Evolutionary conservation across 1,140 invertebrate genomes (phyloP).

Genomic region (Chironomus tepperi): DNA sequence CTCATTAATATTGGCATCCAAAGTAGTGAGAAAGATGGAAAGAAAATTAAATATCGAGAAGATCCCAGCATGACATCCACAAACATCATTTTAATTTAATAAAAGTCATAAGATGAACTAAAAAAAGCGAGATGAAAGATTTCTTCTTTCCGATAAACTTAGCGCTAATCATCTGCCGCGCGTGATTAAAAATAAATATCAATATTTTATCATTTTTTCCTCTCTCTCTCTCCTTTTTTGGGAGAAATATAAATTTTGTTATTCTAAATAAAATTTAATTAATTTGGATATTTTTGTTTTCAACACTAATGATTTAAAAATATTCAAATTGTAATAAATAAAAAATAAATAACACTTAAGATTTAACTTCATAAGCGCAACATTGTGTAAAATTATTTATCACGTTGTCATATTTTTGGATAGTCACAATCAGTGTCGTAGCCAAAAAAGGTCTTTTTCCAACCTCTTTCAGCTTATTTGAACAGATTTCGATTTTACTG

Average conservation of each 20-base stretch:
- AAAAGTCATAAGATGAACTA: neutral
- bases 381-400: no score
- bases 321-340: no score
- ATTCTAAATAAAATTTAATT: neutral
- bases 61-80: constrained; percentile 4
- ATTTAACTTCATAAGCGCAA: no score
- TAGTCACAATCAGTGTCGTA: no score
- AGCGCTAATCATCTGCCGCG: constrained; percentile 12
- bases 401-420: no score
- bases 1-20: constrained; percentile 1
- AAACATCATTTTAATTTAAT: constrained; percentile 21
- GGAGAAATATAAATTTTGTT: neutral
- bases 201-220: constrained; percentile 20
- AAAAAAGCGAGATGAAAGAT: neutral
- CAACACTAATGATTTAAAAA: constrained; percentile 4
- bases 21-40: neutral
- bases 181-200: constrained; percentile 20
- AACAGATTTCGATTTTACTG: no score
- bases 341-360: no score
- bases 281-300: neutral
- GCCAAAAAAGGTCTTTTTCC: no score
- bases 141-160: neutral
- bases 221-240: neutral
- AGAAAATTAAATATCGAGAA: constrained; percentile 12
- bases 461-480: no score